Evolutionary conservation across 2,888 invertebrate genomes (phyloP), one percentile per base, ranked within the genome.

Genomic region (Acanthoscelides obtectus): DNA sequence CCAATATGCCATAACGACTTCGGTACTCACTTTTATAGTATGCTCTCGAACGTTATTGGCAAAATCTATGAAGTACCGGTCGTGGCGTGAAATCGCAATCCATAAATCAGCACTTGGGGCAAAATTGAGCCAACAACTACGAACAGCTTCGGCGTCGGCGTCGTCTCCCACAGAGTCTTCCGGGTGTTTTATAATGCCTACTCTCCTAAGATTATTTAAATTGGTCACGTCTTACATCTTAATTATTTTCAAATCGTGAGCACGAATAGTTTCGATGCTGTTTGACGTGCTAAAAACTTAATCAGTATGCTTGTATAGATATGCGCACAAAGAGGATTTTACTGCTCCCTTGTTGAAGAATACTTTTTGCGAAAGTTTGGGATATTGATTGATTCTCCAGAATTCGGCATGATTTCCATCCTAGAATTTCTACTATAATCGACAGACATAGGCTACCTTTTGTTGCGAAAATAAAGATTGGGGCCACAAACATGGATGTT

Each of bases 201-300:
- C 66, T 66, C 66, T 66, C 27, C 70, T 71, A 19, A 25, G 68
- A 68, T 68, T 71, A 71, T 71, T 71, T 68, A 64, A 71, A 22
- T 67, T 71, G 71, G 71, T 71, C 71, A 71, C 71, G 71, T 71
- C 71, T 71, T 22, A 71, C 71, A 65, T 71, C 71, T 71, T 68
- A 71, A 71, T 71, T 71, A 71, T 71, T 71, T 68, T 64, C 22
- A 67, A 27, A 65, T 45, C 45, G 65, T 69, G n/a, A n/a, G 65
- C 65, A 64, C 64, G n/a, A 25, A 69, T 22, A 69, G 20, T 64
- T 69, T 45, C 45, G 22, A 69, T 22, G 22, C 22, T 22, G 22
- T 64, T 22, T 22, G 45, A 64, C 25, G 22, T 6, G 69, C 64
- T 69, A 69, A 69, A 69, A 69, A 69, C 69, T 69, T 45, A 69